Base-by-base conservation (phyloP, 2,113 vertebrate species). In the Calidris pugnax region DNA sequence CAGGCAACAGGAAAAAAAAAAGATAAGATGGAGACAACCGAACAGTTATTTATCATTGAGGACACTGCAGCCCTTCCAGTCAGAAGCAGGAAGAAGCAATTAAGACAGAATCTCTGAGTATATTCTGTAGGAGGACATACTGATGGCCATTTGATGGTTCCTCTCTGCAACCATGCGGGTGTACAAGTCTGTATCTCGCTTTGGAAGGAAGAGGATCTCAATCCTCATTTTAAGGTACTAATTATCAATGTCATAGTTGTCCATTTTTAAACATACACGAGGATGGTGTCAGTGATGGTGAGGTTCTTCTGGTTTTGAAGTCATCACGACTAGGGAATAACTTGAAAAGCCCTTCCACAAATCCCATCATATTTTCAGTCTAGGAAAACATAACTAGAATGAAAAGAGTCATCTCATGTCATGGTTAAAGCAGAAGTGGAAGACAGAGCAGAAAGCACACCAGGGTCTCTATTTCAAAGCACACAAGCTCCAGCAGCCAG, bases 81-180 rank as follows among this genome's bases (percentile, higher is more conserved):
- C 35, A 77, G 57, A 26, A 57, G 16, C 16, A 45, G 32, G 33
- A 75, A 48, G 56, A 0, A 64, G 24, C 37, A 67, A n/a, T 33
- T 32, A 32, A 62, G 39, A 35, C n/a, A 15, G 22, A 55, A 19
- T 23, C 39, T 10, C 21, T 5, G 15, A 20, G 23, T 8, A 12
- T 39, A 18, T n/a, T n/a, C 53, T 41, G n/a, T 14, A 19, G 21
- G 4, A 53, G n/a, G 33, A 60, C 50, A 35, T 28, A 28, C 5
- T 30, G 74, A 5, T 5, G 14, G 0, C 17, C 33, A 35, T n/a
- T 22, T 33, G 35, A 22, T 3, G 3, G 22, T 47, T 87, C 24
- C 51, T 51, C n/a, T 10, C 14, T 28, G 19, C 35, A 62, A 41
- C 39, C 35, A 12, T 0, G 0, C 12, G 23, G 15, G 22, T 10